Evolutionary conservation across 2,888 invertebrate species (phyloP), one percentile per base, ranked within the genome.

Genomic region (Zeuzera pyrina): DNA sequence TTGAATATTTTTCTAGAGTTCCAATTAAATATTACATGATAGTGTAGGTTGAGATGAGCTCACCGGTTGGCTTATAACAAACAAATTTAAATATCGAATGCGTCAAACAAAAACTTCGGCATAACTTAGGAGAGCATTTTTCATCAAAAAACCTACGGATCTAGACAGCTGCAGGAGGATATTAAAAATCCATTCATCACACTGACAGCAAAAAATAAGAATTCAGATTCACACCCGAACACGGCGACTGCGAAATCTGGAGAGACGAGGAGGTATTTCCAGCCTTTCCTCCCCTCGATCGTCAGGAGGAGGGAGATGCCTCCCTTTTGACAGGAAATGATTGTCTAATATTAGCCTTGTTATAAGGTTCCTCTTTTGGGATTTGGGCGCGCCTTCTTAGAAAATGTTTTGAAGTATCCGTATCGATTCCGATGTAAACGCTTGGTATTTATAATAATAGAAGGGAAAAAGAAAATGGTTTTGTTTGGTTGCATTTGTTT

Each of bases 311-410:
- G 39, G 52, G 51, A 43, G 50, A 38, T 31, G 52, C 68, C 76
- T 64, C 73, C 73, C 74, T 70, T 78, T 76, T 81, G 77, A 79
- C 79, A 79, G 77, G 81, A 83, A 81, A 83, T 81, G 79, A 79
- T 81, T 79, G 78, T 77, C 81, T 79, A 79, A 81, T 79, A 79
- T 79, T 78, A 79, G 81, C 81, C 78, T 74, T 77, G 78, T 79
- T 77, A 72, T 76, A 77, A 69, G 77, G 77, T 73, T 69, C 64
- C 72, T 73, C 76, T 76, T 64, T 63, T 57, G 78, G 73, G 76
- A 79, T 53, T 58, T 49, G 38, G 50, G 48, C 46, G 54, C 46
- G 58, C 55, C 58, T 63, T 61, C 61, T 65, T 53, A 50, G 52
- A 53, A n/a, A n/a, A 47, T 54, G 53, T 43, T 45, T 36, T 33